Evolutionary conservation across 2,797 vertebrate genomes (phyloP).

Genomic region (Sebastes kiyomatsui): DNA sequence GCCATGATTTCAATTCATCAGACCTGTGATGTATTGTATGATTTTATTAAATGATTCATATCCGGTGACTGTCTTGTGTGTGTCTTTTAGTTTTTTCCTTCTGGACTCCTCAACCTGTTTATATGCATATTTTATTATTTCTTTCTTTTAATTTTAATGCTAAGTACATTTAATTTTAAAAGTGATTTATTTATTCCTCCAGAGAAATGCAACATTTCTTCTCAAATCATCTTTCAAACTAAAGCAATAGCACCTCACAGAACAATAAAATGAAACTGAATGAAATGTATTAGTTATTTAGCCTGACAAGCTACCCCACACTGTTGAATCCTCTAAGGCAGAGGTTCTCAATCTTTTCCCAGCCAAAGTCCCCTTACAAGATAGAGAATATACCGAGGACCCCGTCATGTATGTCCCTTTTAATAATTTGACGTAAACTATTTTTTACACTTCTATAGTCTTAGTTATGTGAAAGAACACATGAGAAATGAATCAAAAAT

Average conservation of each 20-base stretch:
- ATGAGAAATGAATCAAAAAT: too few species aligned
- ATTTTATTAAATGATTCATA: constrained; percentile 68
- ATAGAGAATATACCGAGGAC: neutral
- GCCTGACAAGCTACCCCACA: too few species aligned
- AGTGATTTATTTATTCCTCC: neutral
- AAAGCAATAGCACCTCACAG: neutral
- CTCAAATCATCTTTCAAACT: neutral
- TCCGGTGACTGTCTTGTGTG: neutral
- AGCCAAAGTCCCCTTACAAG: neutral
- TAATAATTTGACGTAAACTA: neutral
- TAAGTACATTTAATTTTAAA: neutral
- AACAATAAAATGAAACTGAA: neutral
- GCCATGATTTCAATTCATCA: constrained; percentile 44
- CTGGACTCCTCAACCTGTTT: neutral
- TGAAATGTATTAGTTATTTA: too few species aligned
- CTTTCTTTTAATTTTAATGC: neutral
- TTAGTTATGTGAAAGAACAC: neutral
- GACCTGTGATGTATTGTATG: constrained; percentile 43
- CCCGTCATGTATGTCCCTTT: neutral
- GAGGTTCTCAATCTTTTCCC: neutral
- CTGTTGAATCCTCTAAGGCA: neutral
- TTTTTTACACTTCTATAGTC: neutral
- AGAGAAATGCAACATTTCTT: neutral
- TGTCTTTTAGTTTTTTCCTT: neutral
- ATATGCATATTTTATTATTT: neutral